Evolutionary conservation across 92 coral and sea anemone genomes (phyloP).

Genomic region (Paragorgia papillata): DNA sequence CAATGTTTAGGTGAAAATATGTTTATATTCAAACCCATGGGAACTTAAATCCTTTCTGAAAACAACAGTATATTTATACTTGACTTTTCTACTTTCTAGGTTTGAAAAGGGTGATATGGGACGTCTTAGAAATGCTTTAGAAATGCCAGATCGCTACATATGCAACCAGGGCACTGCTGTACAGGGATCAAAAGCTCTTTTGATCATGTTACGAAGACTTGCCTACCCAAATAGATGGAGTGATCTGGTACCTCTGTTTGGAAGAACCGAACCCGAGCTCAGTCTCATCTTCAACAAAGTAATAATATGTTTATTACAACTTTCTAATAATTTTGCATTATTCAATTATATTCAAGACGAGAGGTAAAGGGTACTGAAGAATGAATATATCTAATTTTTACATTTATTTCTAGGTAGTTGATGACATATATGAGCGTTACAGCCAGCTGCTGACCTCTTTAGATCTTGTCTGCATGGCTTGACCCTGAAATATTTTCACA

Average conservation of each 20-base stretch:
- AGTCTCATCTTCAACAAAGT: slow-evolving; percentile 62
- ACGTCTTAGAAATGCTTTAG: slow-evolving; percentile 51
- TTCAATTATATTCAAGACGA: too few relatives aligned
- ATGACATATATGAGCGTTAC: slow-evolving; percentile 56
- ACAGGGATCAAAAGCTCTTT: slow-evolving; percentile 62
- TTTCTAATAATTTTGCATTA: not conserved
- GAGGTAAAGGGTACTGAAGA: too few relatives aligned
- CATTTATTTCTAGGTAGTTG: slow-evolving; percentile 39
- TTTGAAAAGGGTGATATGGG: slow-evolving; percentile 66
- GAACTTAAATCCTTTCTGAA: not conserved
- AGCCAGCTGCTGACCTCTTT: slow-evolving; percentile 49
- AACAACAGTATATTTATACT: not conserved
- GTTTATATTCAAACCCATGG: not conserved
- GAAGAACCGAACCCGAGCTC: slow-evolving; percentile 59
- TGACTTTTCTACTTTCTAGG: slow-evolving; percentile 40
- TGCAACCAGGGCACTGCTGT: slow-evolving; percentile 52
- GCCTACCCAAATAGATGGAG: slow-evolving; percentile 64
- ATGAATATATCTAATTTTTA: not conserved
- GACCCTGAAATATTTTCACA: slow-evolving; percentile 56
- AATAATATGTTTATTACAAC: slow-evolving; percentile 18
- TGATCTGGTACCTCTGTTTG: slow-evolving; percentile 57
- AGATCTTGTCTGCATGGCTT: slow-evolving; percentile 56
- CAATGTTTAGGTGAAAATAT: slow-evolving; percentile 61
- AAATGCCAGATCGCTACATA: slow-evolving; percentile 58
- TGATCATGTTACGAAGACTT: slow-evolving; percentile 56